Evolutionary conservation across 2,888 invertebrate genomes (phyloP).

Genomic region (Orthonychiurus folsomi): DNA sequence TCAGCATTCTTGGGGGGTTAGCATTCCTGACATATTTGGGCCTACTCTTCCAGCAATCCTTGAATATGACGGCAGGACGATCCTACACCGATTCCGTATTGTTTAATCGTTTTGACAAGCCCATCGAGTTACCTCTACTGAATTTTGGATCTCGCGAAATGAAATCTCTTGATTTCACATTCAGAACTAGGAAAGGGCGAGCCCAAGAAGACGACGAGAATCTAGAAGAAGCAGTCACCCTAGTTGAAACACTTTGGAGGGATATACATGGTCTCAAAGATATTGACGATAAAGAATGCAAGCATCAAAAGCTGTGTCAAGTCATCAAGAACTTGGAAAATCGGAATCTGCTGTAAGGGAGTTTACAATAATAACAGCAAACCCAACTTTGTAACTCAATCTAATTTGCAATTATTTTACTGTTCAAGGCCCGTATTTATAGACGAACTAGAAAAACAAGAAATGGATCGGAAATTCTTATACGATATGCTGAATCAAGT

Average conservation of each 20-base stretch:
- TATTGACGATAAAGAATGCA: constrained; percentile 15
- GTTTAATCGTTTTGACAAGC: constrained; percentile 9
- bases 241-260: constrained; percentile 12
- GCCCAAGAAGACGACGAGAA: not conserved
- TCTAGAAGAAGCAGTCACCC: constrained; percentile 15
- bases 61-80: constrained; percentile 21
- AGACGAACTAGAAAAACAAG: constrained; percentile 16
- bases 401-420: no score
- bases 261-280: constrained; percentile 15
- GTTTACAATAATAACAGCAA: not conserved
- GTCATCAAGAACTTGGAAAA: constrained; percentile 14
- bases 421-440: constrained; percentile 19
- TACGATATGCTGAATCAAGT: not conserved
- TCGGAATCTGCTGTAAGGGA: constrained; percentile 18
- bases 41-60: constrained; percentile 32
- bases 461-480: constrained; percentile 12
- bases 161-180: constrained; percentile 9
- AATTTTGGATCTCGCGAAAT: constrained; percentile 13
- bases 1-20: constrained; percentile 38
- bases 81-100: constrained; percentile 11
- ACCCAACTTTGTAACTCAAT: no score
- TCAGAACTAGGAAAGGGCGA: not conserved
- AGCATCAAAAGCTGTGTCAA: constrained; percentile 19
- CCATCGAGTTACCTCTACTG: constrained; percentile 15
- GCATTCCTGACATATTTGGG: constrained; percentile 38